Evolutionary conservation across 1,140 invertebrate species (phyloP), one percentile per base, ranked within the genome.

Genomic region (Pachypsylla venusta): DNA sequence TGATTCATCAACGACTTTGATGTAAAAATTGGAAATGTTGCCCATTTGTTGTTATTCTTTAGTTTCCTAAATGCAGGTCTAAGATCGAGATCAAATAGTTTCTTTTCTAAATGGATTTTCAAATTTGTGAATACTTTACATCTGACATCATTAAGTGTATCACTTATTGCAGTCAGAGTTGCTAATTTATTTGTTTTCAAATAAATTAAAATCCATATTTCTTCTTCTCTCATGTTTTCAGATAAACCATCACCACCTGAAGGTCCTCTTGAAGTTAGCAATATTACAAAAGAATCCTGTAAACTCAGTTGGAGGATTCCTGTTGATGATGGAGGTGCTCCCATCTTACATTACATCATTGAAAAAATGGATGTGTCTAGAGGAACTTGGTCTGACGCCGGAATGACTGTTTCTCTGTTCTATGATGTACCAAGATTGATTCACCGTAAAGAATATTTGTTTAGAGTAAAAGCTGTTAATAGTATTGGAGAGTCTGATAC

Each of bases 351-450:
- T 70, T 99, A 98, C 67, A 77, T 97, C 26, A 81, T 98, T 59
- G 94, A 99, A 70, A 98, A 98, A 74, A 96, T 96, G 89, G 95
- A 98, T 67, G 77, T 93, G 1, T 84, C 89, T 1, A 79, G 93
- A 62, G 93, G 93, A 56, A 93, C 90, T 2, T 98, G 95, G 96
- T 84, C 88, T 16, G 90, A 94, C 71, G 91, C 89, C 65, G 89
- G 89, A 30, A 89, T 89, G 82, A 84, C 85, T 61, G 87, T 81
- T 60, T 79, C 81, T 62, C 79, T 91, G 2, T 85, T 82, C 24
- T 85, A 89, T 66, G 84, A 93, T 68, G 85, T 96, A 0, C 82
- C 78, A 7, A 79, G 89, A 65, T 75, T 99, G 7, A 82, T 93
- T 35, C 91, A 96, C 69, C 85, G 86, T 63, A 98, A 98, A 66